Conservation (phyloP, 2,113 vertebrate genomes). For the Cryptotis parvus region DNA sequence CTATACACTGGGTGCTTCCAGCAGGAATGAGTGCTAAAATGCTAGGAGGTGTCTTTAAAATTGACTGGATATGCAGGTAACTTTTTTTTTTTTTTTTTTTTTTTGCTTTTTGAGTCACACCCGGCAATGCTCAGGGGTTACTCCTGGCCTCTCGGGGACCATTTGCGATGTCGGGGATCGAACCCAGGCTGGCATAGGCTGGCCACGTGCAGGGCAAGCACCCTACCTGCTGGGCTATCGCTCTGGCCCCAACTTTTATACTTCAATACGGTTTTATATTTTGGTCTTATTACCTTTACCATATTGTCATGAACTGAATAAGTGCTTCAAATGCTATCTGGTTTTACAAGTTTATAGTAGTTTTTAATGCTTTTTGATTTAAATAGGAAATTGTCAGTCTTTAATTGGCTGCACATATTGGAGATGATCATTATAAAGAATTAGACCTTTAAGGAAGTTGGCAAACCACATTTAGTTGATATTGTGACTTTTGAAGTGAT, state of each 20-base stretch:
- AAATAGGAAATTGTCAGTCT: neutral
- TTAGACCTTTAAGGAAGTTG: slow-evolving; percentile 23
- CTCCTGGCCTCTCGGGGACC: too few species aligned
- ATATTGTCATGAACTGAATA: neutral
- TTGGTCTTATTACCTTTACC: neutral
- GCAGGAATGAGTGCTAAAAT: slow-evolving; percentile 99
- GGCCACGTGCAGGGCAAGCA: too few species aligned
- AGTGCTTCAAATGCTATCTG: neutral
- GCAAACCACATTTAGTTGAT: neutral
- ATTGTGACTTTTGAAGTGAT: neutral
- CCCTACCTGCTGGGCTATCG: too few species aligned
- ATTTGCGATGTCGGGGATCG: too few species aligned
- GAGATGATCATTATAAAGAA: neutral
- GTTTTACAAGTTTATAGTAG: neutral
- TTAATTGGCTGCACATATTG: neutral
- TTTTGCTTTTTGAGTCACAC: too few species aligned
- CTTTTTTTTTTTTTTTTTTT: too few species aligned
- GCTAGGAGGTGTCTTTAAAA: slow-evolving; percentile 98
- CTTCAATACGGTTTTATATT: neutral
- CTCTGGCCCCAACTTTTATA: too few species aligned
- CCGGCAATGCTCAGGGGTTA: too few species aligned
- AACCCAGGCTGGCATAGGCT: too few species aligned
- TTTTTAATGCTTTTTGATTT: neutral
- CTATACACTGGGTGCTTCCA: slow-evolving; percentile 99
- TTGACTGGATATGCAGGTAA: slow-evolving; percentile 99